phyloP scores from a whole-genome alignment of 2,113 vertebrate genomes.

The Corydoras sp. region DNA sequence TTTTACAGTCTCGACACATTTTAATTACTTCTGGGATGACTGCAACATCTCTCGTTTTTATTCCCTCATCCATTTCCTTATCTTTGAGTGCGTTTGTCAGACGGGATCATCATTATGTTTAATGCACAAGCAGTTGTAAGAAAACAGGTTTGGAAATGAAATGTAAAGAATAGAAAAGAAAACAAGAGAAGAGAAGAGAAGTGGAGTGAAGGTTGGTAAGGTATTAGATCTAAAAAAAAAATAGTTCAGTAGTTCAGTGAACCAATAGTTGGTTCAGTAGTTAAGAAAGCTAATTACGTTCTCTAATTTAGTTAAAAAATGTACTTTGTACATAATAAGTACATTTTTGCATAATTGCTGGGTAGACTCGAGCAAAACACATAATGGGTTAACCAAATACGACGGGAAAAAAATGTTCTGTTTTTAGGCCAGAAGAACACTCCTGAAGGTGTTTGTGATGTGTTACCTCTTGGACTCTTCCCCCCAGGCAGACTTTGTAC shows the following conservation, averaged over 20 bases:
- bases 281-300: background rate
- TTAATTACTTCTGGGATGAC: conserved; percentile 41
- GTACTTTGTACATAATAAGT: background rate
- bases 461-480: conserved; percentile 33
- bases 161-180: background rate
- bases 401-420: conserved; percentile 16
- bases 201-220: background rate
- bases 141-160: background rate
- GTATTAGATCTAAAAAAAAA: too few species aligned
- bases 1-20: conserved; percentile 40
- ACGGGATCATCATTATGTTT: conserved; percentile 7
- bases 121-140: conserved; percentile 1
- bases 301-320: background rate
- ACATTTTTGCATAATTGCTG: too few species aligned
- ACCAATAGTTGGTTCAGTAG: too few species aligned
- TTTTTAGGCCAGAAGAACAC: conserved; percentile 36
- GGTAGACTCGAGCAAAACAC: too few species aligned
- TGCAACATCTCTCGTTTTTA: conserved; percentile 19
- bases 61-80: conserved; percentile 11
- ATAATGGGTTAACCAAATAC: conserved; percentile 26
- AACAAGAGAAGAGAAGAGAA: background rate
- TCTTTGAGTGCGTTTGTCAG: conserved; percentile 11
- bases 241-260: too few species aligned
- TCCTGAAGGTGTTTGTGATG: conserved; percentile 33
- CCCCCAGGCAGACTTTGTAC: conserved; percentile 48